Evolutionary conservation across 2,113 vertebrate genomes (phyloP).

Genomic region (Triplophysa dalaica): DNA sequence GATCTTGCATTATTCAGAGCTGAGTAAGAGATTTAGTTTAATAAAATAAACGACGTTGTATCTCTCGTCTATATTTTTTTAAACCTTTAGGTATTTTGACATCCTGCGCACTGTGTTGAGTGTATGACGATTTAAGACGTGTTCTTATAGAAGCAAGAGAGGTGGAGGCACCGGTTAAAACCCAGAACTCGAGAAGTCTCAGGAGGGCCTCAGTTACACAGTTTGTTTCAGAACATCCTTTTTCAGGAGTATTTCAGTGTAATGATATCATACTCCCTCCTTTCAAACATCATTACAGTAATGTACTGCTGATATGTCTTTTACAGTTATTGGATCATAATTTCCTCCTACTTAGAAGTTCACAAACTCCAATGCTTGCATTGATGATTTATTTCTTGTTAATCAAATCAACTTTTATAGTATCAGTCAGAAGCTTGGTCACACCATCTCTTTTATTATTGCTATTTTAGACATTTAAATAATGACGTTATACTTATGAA

Average conservation of each 20-base stretch:
- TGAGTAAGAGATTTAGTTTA: slow-evolving; percentile 55
- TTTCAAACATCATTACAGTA: slow-evolving; percentile 68
- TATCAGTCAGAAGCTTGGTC: neutral
- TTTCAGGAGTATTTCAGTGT: slow-evolving; percentile 55
- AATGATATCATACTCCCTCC: slow-evolving; percentile 66
- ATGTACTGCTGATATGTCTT: slow-evolving; percentile 58
- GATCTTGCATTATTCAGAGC: slow-evolving; percentile 68
- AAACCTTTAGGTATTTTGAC: slow-evolving; percentile 62
- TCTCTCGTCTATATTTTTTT: slow-evolving; percentile 53
- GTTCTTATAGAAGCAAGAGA: neutral
- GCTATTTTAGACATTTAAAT: neutral
- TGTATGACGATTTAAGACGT: slow-evolving; percentile 51
- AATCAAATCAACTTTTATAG: neutral
- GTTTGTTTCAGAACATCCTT: slow-evolving; percentile 42
- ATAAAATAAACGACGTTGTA: slow-evolving; percentile 23
- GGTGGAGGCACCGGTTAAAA: slow-evolving; percentile 16
- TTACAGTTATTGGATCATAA: slow-evolving; percentile 61
- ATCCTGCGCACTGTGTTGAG: slow-evolving; percentile 52
- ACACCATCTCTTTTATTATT: neutral
- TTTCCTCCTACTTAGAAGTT: slow-evolving; percentile 48
- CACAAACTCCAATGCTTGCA: slow-evolving; percentile 28
- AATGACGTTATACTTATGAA: neutral
- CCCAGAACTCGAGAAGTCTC: slow-evolving; percentile 27
- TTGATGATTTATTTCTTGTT: slow-evolving; percentile 47
- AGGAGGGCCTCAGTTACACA: slow-evolving; percentile 46